phyloP scores from a whole-genome alignment of 1,140 invertebrate genomes.

The Pseudobourletiella spinata region DNA sequence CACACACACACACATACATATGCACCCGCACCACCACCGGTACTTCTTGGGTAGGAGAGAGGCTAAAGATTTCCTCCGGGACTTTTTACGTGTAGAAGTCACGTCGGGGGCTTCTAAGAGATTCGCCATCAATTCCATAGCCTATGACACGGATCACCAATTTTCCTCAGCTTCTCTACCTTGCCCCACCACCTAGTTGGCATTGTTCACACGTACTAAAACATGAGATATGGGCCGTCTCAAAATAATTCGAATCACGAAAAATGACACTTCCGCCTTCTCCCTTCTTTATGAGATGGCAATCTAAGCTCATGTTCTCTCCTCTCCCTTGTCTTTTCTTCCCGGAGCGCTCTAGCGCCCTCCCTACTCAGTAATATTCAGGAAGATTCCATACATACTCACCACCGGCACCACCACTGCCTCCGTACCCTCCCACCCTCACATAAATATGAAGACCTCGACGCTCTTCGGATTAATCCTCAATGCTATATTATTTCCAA shows the following conservation, averaged over 20 bases:
- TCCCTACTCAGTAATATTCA: neutral
- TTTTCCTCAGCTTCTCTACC: conserved; percentile 18
- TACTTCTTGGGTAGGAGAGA: conserved; percentile 9
- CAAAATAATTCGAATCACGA: conserved; percentile 37
- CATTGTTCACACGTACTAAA: conserved; percentile 37
- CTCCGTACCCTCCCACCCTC: neutral
- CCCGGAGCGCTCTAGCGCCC: neutral
- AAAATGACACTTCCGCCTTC: conserved; percentile 34
- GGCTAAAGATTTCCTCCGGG: conserved; percentile 35
- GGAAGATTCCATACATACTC: too few relatives aligned
- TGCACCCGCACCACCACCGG: too few relatives aligned
- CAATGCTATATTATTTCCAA: neutral
- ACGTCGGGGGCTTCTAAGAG: conserved; percentile 32
- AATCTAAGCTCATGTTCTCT: conserved; percentile 25
- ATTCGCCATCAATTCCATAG: conserved; percentile 32
- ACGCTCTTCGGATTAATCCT: too few relatives aligned
- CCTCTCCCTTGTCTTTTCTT: neutral
- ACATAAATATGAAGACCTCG: too few relatives aligned
- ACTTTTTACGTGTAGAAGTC: conserved; percentile 36
- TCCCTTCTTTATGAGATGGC: conserved; percentile 25
- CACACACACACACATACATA: too few relatives aligned
- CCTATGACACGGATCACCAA: conserved; percentile 34
- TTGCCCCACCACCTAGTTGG: conserved; percentile 23
- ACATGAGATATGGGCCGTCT: conserved; percentile 36
- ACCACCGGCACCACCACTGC: too few relatives aligned